Percentiles rank a stretch among this genome's conserved stretches.
Conservation (phyloP, 2,797 vertebrate genomes). For the Semaprochilodus insignis region DNA sequence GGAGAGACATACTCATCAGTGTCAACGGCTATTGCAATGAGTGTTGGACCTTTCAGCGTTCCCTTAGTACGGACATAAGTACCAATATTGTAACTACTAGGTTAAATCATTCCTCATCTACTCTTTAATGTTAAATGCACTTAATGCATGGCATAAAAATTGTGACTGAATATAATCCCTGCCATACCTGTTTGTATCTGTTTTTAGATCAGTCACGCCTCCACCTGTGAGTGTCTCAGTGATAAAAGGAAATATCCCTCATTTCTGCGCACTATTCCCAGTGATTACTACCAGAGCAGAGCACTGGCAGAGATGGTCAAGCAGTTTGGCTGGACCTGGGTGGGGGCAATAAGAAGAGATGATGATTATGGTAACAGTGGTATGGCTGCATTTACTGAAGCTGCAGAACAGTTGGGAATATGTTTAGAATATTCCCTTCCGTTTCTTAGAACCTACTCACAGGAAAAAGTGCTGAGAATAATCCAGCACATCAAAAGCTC, state of each 20-base stretch:
- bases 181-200: neutral
- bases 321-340: conserved; percentile 82
- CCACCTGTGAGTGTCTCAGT: conserved; percentile 78
- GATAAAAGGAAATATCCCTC: conserved; percentile 71
- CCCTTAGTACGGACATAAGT: conserved; percentile 65
- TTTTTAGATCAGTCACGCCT: conserved; percentile 76
- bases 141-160: too few species aligned
- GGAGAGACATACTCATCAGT: conserved; percentile 75
- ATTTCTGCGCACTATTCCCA: conserved; percentile 79
- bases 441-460: conserved; percentile 62
- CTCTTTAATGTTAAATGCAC: neutral
- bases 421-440: conserved; percentile 76
- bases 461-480: conserved; percentile 69
- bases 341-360: conserved; percentile 77
- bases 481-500: conserved; percentile 70
- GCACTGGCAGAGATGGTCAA: conserved; percentile 77
- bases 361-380: conserved; percentile 80
- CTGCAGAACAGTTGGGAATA: conserved; percentile 71
- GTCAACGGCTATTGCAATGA: conserved; percentile 70
- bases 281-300: conserved; percentile 76
- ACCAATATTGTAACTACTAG: neutral
- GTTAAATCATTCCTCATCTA: neutral
- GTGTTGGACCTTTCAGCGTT: conserved; percentile 72
- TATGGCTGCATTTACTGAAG: conserved; percentile 75
- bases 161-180: neutral